These are phyloP conservation scores for Ornithorhynchus anatinus DNA, from an alignment of 2,113 vertebrate species.

Conservation along the genomic window DNA sequence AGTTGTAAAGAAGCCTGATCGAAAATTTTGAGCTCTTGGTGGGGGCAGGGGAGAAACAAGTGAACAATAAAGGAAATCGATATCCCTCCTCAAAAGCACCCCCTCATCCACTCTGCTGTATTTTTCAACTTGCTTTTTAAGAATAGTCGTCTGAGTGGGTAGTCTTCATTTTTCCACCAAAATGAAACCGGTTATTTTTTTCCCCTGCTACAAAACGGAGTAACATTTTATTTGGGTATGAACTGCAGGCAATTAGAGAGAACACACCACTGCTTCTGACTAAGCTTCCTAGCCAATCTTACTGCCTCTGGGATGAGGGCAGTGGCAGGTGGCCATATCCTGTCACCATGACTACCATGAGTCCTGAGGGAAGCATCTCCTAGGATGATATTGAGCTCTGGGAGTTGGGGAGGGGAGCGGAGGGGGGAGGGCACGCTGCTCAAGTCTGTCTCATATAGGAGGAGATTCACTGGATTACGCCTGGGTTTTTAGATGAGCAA, in stretches of 20 bases:
- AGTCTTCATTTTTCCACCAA: too few species aligned
- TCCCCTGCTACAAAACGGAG: too few species aligned
- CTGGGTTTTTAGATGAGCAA: neutral
- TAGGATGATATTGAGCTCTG: slow-evolving; percentile 42
- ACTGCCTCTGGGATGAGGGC: slow-evolving; percentile 44
- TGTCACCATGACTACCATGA: slow-evolving; percentile 71
- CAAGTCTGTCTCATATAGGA: slow-evolving; percentile 1
- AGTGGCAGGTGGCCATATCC: slow-evolving; percentile 63
- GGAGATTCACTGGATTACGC: neutral
- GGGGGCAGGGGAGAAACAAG: too few species aligned
- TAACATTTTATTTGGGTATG: neutral
- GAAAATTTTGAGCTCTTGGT: too few species aligned
- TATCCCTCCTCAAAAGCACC: too few species aligned
- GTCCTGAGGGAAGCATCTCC: slow-evolving; percentile 58
- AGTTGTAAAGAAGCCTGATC: too few species aligned
- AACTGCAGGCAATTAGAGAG: neutral
- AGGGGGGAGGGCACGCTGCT: neutral
- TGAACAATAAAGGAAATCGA: too few species aligned
- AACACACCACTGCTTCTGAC: slow-evolving; percentile 24
- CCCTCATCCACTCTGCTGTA: too few species aligned
- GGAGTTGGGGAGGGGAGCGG: slow-evolving; percentile 33
- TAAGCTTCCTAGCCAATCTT: slow-evolving; percentile 35
- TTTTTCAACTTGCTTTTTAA: too few species aligned
- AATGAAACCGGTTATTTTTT: too few species aligned
- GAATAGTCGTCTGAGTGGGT: too few species aligned